Evolutionary conservation across 2,113 vertebrate genomes (phyloP).

Genomic region (Buteo buteo): DNA sequence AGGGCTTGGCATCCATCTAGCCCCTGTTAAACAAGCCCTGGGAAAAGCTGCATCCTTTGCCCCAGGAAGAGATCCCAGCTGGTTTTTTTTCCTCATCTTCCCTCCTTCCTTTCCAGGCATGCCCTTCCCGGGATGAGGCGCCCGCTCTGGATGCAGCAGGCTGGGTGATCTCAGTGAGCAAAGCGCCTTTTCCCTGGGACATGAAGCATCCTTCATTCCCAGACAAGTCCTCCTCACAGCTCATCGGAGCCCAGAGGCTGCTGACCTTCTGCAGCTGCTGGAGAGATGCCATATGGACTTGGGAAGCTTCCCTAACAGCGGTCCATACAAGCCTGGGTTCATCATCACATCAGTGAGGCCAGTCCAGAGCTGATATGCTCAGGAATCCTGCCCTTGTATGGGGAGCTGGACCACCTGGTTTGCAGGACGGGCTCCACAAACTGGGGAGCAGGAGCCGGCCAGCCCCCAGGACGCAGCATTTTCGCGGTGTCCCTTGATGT

Average conservation of each 20-base stretch:
- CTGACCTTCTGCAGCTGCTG: not conserved
- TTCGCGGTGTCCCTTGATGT: not conserved
- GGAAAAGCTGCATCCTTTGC: not conserved
- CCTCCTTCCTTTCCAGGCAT: not conserved
- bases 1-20: not conserved
- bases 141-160: not conserved
- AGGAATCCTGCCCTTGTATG: not conserved
- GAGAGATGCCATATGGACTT: rapidly evolving
- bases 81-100: not conserved
- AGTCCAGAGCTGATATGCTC: not conserved
- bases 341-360: not conserved
- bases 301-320: not conserved
- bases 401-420: not conserved
- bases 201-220: not conserved
- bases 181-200: not conserved
- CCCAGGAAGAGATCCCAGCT: not conserved
- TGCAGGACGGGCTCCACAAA: not conserved
- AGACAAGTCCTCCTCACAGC: not conserved
- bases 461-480: not conserved
- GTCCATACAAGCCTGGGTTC: not conserved
- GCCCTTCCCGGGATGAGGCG: rapidly evolving
- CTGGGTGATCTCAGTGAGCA: not conserved
- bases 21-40: not conserved
- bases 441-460: not conserved
- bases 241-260: not conserved